These are phyloP conservation scores for Xylocopa sonorina DNA, from an alignment of 1,140 invertebrate genomes.

Conservation along the genomic window DNA sequence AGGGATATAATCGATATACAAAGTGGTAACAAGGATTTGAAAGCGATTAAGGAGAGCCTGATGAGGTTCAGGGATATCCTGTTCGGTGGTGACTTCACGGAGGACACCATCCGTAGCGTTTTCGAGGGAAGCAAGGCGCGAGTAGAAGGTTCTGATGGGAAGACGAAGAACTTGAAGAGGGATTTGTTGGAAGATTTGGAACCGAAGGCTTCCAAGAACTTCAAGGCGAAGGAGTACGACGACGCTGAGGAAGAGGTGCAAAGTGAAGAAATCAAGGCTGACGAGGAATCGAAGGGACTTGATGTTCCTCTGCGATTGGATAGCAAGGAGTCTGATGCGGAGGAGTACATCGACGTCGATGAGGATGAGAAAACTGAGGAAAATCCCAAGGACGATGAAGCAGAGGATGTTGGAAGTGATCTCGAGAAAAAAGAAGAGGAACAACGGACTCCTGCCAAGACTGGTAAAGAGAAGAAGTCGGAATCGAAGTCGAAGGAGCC, in stretches of 20 bases:
- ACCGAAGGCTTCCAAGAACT: conserved; percentile 37
- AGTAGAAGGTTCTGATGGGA: background rate
- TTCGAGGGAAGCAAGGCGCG: conserved; percentile 3
- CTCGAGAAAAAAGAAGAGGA: conserved; percentile 1
- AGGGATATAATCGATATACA: background rate
- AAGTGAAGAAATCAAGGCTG: background rate
- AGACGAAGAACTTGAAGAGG: background rate
- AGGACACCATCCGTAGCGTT: conserved; percentile 9
- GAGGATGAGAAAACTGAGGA: background rate
- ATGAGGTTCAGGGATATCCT: conserved; percentile 54
- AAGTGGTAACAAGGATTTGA: background rate
- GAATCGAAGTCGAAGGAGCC: background rate
- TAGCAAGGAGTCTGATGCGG: conserved; percentile 1
- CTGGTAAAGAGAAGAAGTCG: background rate
- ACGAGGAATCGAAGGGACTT: background rate
- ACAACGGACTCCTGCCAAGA: background rate
- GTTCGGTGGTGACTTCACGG: conserved; percentile 20
- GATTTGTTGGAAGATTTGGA: conserved; percentile 46
- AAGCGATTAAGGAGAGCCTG: conserved; percentile 38
- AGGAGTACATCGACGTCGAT: conserved; percentile 6
- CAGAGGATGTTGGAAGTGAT: background rate
- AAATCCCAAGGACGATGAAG: background rate
- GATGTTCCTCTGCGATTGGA: background rate
- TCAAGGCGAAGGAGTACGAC: conserved; percentile 23
- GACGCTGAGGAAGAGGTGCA: background rate